Evolutionary conservation across 1,140 invertebrate genomes (phyloP).

Genomic region (Magallana ariakensis): DNA sequence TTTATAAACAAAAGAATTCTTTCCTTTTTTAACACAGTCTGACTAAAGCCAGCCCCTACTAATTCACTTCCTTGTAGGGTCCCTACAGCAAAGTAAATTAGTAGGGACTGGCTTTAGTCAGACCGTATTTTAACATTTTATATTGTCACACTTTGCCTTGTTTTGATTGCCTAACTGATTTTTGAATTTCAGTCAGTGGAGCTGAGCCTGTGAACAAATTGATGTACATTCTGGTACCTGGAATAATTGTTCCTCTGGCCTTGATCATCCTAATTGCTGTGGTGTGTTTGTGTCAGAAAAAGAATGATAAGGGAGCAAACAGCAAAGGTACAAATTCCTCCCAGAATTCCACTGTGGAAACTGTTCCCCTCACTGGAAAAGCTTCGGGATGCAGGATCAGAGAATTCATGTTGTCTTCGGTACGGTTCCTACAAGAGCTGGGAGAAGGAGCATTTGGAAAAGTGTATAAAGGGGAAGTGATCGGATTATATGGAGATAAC

Average conservation of each 20-base stretch:
- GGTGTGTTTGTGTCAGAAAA: slow-evolving; percentile 77
- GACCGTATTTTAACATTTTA: no score
- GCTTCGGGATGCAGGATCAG: slow-evolving; percentile 71
- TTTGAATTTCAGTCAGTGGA: slow-evolving; percentile 47
- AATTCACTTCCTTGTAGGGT: no score
- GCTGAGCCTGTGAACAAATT: slow-evolving; percentile 68
- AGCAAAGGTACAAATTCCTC: slow-evolving; percentile 61
- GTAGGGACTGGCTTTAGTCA: no score
- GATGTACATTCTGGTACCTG: slow-evolving; percentile 83
- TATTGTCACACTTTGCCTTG: background rate
- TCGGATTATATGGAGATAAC: slow-evolving; percentile 79
- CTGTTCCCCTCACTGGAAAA: slow-evolving; percentile 75
- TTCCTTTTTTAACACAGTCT: no score
- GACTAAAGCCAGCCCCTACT: no score
- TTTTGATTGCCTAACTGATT: background rate
- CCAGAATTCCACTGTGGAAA: slow-evolving; percentile 67
- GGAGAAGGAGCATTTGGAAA: slow-evolving; percentile 97
- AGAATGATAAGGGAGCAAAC: slow-evolving; percentile 52
- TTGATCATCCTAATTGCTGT: slow-evolving; percentile 81
- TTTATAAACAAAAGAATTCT: no score
- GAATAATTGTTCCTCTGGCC: slow-evolving; percentile 80
- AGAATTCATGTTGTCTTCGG: slow-evolving; percentile 86
- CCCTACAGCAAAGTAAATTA: no score
- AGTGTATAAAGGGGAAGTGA: slow-evolving; percentile 91
- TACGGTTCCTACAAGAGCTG: slow-evolving; percentile 94